Base-by-base conservation (phyloP, 2,113 vertebrate genomes). In the Phrynosoma platyrhinos region DNA sequence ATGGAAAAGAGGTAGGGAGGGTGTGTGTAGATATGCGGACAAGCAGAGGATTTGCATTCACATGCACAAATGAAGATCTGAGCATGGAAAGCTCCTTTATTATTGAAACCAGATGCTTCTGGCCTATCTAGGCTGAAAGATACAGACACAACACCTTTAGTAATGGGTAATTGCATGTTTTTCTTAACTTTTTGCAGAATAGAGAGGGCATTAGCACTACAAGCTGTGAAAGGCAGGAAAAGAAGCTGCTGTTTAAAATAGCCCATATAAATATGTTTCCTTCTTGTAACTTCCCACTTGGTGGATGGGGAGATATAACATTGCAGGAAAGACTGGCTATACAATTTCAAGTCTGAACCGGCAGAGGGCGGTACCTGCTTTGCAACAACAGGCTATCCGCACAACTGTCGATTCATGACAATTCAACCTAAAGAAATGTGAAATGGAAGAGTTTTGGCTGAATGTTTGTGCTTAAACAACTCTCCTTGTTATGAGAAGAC, bases 321-420 rank as follows among this genome's bases (percentile, higher is more conserved):
- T 1, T 74, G 25, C 9, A 6, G 13, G 66, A 55, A 32, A 30
- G 69, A 20, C n/a, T 47, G 72, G 21, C 16, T 64, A 9, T 66
- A 85, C 68, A 66, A 82, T 89, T 25, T 9, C 1, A 83, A 8
- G 12, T 53, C 3, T 0, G 74, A 82, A 91, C 88, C 20, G 53
- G 88, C 81, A 94, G 89, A 92, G 91, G 88, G 92, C 91, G 88
- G 87, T 81, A 88, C 89, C 92, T 75, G 93, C 90, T 55, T 91
- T 89, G 62, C 40, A 72, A 88, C 80, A 25, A 1, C 5, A n/a
- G 21, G 20, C 53, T 25, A 40, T 40, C 25, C n/a, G 27, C 18
- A 85, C 90, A 90, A 71, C 32, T 0, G 32, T 0, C 0, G 72
- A 20, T 71, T 18, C 36, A 21, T 5, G 68, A 84, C 5, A 80